phyloP scores from a whole-genome alignment of 2,113 vertebrate genomes.

The Bubalus kerabau region DNA sequence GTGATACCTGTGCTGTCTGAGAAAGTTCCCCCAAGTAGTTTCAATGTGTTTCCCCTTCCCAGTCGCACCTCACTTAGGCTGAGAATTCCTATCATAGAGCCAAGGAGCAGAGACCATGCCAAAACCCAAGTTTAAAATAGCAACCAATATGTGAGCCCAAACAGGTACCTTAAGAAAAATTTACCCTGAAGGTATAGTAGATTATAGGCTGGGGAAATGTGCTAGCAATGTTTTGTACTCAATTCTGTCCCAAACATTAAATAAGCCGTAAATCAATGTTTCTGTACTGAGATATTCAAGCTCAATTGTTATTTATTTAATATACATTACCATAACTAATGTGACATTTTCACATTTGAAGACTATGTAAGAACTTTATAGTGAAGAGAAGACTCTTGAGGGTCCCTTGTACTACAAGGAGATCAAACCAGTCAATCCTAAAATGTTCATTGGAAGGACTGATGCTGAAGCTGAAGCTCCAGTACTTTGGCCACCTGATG shows the following conservation, averaged over 20 bases:
- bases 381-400: neutral
- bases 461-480: neutral
- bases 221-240: neutral
- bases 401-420: neutral
- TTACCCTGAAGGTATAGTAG: neutral
- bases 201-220: neutral
- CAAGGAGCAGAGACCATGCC: neutral
- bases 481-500: neutral
- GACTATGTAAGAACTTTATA: neutral
- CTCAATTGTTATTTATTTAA: constrained; percentile 30
- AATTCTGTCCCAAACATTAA: constrained; percentile 18
- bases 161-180: neutral
- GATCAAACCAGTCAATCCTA: neutral
- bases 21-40: neutral
- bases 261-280: neutral
- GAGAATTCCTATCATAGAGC: neutral
- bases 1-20: neutral
- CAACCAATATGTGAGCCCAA: neutral
- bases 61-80: neutral
- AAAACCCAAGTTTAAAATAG: constrained; percentile 18
- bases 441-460: neutral
- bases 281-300: constrained; percentile 4
- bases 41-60: neutral
- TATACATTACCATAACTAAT: neutral
- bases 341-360: constrained; percentile 37